Conservation (phyloP, 2,797 vertebrate species). For the Synaphobranchus kaupii region DNA sequence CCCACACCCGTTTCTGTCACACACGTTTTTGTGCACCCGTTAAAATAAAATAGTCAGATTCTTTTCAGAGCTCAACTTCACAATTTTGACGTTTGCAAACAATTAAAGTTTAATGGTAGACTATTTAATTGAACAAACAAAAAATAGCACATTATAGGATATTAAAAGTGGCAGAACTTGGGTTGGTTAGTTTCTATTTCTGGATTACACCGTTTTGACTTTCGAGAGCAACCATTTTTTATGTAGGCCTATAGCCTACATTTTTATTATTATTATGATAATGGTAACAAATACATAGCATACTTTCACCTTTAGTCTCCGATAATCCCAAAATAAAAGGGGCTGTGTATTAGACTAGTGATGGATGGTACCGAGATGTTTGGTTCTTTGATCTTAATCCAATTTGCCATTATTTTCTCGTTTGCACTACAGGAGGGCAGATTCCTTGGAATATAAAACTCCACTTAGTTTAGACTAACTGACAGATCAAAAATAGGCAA, state of each 20-base stretch:
- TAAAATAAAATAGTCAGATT: not conserved
- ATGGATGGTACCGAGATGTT: not conserved
- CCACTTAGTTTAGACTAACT: not conserved
- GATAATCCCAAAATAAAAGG: not conserved
- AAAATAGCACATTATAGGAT: too few species aligned
- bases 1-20: not conserved
- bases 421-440: not conserved
- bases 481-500: not conserved
- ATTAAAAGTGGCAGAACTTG: not conserved
- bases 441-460: not conserved
- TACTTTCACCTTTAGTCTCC: not conserved
- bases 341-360: not conserved
- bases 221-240: not conserved
- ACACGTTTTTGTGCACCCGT: not conserved
- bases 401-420: not conserved
- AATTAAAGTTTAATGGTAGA: not conserved
- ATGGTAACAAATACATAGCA: not conserved
- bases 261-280: not conserved
- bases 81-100: not conserved
- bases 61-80: not conserved
- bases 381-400: not conserved
- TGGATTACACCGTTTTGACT: not conserved
- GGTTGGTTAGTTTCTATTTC: not conserved
- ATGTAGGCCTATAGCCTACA: not conserved
- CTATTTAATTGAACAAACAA: not conserved